Base-by-base conservation (phyloP, 2,113 vertebrate genomes). In the Oncorhynchus tshawytscha region DNA sequence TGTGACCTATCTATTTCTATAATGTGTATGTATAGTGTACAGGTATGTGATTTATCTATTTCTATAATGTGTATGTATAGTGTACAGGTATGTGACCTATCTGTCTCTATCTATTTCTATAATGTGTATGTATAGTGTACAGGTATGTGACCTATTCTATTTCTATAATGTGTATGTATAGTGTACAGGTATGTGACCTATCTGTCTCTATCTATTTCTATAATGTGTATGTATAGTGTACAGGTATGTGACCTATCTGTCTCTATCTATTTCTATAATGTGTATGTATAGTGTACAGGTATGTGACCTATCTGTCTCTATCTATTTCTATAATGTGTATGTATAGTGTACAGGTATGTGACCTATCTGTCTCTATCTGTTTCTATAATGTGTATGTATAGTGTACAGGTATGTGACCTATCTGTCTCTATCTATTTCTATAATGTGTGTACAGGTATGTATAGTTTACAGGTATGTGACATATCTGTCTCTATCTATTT, bases 241-340 rank as follows among this genome's bases (percentile, higher is more conserved):
- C 25, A 25, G 25, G 4, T 20, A 59, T 20, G 13, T 29, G 27
- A 29, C 2, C 25, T 25, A 25, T 25, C 1, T 25, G 25, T 25
- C 25, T 29, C 27, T 29, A 29, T 39, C 48, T 67, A 6, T 54
- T 18, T 24, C 25, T 70, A 6, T 39, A 8, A 3, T 76, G 9
- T 70, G 66, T 20, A 24, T 31, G 27, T 34, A 3, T 39, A 49
- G 73, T 74, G 31, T 81, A 78, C 64, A 48, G 48, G 48, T 2
- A 49, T 49, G 48, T 11, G 8, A 49, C 1, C 48, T 49, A 49
- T 60, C 62, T 29, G 4, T 70, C 25, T 27, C 25, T 27, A 27
- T 27, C 2, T 27, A 27, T 27, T 2, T 31, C 34, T 69, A 7
- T 34, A 6, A 4, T 75, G 7, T 69, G 64, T 20, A 25, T 31